phyloP scores from a whole-genome alignment of 2,888 invertebrate genomes.

The Sarcophaga rosellei region DNA sequence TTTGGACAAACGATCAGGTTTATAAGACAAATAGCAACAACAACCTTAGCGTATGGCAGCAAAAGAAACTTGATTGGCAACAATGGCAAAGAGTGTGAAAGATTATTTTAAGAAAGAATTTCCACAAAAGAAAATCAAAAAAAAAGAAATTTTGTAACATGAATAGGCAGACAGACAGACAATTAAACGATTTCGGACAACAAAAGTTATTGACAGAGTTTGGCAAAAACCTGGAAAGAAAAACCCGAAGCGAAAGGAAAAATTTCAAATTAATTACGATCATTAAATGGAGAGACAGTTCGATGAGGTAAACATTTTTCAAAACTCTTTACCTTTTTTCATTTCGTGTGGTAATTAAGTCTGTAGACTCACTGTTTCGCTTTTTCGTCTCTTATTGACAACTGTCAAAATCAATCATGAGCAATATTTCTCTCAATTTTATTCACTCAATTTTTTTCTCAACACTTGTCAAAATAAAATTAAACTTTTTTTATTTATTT shows the following conservation, averaged over 20 bases:
- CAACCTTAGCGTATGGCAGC: too few relatives aligned
- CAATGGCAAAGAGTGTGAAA: neutral
- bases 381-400: conserved; percentile 23
- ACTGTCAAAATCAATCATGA: conserved; percentile 58
- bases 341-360: neutral
- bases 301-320: too few relatives aligned
- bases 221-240: too few relatives aligned
- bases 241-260: too few relatives aligned
- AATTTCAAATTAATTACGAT: conserved; percentile 46
- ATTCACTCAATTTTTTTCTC: conserved; percentile 44
- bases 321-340: neutral
- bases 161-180: neutral
- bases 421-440: neutral
- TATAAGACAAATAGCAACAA: neutral
- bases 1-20: conserved; percentile 24
- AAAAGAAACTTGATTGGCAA: conserved; percentile 34
- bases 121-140: neutral
- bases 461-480: conserved; percentile 66
- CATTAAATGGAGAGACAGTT: conserved; percentile 21
- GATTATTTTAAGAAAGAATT: too few relatives aligned
- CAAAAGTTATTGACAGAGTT: neutral
- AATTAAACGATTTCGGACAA: neutral
- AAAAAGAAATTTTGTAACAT: neutral
- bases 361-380: conserved; percentile 1
- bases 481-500: conserved; percentile 3